Percentiles rank a stretch among this genome's conserved stretches.
Evolutionary conservation across 2,113 vertebrate species (phyloP).

Genomic region (Pachycephala philippinensis): DNA sequence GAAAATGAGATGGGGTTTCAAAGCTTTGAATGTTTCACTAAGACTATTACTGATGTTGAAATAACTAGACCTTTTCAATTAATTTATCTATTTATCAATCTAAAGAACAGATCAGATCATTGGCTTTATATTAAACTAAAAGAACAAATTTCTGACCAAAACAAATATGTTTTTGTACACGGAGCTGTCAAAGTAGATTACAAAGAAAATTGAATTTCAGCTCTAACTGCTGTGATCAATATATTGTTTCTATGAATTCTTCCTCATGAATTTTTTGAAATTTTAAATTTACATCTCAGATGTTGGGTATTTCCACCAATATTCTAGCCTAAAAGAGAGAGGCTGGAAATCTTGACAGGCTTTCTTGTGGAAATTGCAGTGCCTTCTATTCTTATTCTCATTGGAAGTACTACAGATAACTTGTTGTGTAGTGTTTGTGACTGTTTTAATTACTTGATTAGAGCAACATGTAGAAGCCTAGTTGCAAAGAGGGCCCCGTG

Average conservation of each 20-base stretch:
- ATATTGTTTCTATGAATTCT: not conserved
- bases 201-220: not conserved
- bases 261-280: not conserved
- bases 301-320: not conserved
- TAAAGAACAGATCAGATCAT: not conserved
- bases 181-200: not conserved
- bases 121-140: not conserved
- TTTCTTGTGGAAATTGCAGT: not conserved
- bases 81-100: not conserved
- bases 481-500: not conserved
- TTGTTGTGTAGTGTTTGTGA: not conserved
- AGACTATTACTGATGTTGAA: not conserved
- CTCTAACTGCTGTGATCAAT: not conserved
- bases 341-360: not conserved
- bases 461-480: not conserved
- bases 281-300: not conserved
- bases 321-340: not conserved
- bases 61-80: not conserved
- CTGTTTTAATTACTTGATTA: not conserved
- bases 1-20: not conserved
- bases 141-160: not conserved
- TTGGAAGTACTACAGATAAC: not conserved
- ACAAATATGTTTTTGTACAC: not conserved
- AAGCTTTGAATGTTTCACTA: not conserved
- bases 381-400: not conserved